These are phyloP conservation scores for Ciconia nigra DNA, from an alignment of 2,797 vertebrate genomes.

Conservation along the genomic window DNA sequence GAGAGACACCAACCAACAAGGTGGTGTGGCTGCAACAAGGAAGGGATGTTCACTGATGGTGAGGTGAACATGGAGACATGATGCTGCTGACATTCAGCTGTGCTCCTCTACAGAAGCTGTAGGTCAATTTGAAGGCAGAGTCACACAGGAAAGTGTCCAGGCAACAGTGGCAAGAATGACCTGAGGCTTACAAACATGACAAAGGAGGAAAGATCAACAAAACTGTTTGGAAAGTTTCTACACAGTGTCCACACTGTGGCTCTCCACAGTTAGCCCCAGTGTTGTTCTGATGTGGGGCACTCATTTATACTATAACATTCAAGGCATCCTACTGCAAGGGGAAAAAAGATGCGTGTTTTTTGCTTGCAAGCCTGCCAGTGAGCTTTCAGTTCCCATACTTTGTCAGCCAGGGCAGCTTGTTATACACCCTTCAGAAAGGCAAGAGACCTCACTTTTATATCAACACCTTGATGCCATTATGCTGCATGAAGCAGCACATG, in stretches of 20 bases:
- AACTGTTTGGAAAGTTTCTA: background rate
- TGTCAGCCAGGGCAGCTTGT: background rate
- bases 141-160: background rate
- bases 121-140: background rate
- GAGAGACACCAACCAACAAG: no score
- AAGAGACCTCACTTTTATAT: background rate
- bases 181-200: background rate
- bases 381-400: background rate
- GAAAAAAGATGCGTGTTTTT: background rate
- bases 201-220: background rate
- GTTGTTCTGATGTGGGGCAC: background rate
- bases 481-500: background rate
- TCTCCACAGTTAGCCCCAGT: background rate
- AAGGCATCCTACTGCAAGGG: background rate
- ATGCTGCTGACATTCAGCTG: background rate
- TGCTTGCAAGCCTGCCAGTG: background rate
- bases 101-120: background rate
- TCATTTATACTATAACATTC: background rate
- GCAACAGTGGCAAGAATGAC: background rate
- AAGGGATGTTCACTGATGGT: background rate
- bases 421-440: background rate
- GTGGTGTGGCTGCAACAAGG: background rate
- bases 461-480: background rate
- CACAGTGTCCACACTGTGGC: background rate
- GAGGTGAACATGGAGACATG: background rate